These are phyloP conservation scores for Ostrea denselamellosa DNA, from an alignment of 1,140 invertebrate genomes.

Conservation along the genomic window DNA sequence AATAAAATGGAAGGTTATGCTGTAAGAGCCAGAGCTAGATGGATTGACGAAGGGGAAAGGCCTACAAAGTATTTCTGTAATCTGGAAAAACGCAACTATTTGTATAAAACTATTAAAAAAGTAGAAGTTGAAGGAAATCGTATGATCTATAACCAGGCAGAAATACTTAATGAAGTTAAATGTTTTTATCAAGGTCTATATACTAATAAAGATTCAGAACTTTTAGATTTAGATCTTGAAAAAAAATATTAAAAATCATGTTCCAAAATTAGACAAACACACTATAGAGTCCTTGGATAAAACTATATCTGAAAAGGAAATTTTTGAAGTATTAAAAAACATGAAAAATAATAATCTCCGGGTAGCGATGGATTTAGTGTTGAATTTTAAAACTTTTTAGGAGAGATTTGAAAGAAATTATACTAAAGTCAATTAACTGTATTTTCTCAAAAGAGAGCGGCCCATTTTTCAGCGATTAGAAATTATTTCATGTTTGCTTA, in stretches of 20 bases:
- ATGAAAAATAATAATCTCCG: slow-evolving; percentile 41
- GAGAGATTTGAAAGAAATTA: neutral
- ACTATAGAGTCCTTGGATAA: neutral
- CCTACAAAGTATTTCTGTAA: slow-evolving; percentile 48
- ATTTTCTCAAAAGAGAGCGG: slow-evolving; percentile 18
- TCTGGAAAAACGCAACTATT: neutral
- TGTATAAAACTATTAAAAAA: slow-evolving; percentile 39
- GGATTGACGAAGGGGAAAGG: slow-evolving; percentile 51
- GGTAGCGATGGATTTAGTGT: too few species aligned
- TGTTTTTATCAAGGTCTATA: slow-evolving; percentile 8
- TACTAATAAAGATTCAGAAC: neutral
- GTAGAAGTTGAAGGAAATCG: neutral
- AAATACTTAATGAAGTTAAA: neutral
- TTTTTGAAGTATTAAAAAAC: slow-evolving; percentile 12
- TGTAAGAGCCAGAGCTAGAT: slow-evolving; percentile 47
- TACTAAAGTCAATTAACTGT: neutral
- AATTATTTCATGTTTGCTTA: slow-evolving; percentile 12
- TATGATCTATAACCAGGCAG: neutral
- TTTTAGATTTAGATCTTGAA: neutral
- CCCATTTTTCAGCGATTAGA: slow-evolving; percentile 17
- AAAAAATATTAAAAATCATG: neutral
- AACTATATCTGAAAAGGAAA: neutral
- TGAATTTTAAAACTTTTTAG: too few species aligned
- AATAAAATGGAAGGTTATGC: slow-evolving; percentile 42
- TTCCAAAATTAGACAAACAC: neutral